These are phyloP conservation scores for Dromius quadrimaculatus DNA, from an alignment of 2,888 invertebrate species.

Conservation along the genomic window DNA sequence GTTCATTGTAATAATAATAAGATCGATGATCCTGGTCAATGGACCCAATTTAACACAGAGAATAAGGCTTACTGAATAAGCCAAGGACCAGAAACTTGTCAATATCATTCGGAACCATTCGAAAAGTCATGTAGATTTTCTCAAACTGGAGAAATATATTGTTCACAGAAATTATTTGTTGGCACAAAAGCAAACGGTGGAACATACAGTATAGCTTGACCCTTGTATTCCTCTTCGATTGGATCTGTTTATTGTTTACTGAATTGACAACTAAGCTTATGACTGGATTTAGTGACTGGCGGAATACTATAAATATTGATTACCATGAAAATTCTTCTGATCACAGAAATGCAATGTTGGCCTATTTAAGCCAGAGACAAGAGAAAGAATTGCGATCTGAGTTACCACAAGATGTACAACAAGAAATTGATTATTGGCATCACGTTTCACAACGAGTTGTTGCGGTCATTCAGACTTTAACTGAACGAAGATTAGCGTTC, in stretches of 20 bases:
- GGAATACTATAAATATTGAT: conserved; percentile 42
- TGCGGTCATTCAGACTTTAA: conserved; percentile 56
- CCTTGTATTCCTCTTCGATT: conserved; percentile 46
- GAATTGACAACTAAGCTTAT: conserved; percentile 39
- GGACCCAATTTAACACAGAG: no score
- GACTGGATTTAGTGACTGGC: conserved; percentile 53
- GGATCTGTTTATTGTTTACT: conserved; percentile 48
- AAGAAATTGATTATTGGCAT: conserved; percentile 57
- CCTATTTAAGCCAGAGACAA: background rate
- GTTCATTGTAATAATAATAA: no score
- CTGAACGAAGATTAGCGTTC: conserved; percentile 57
- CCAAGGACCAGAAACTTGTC: background rate
- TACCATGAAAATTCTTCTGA: background rate
- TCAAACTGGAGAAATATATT: background rate
- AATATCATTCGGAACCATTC: background rate
- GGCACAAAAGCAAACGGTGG: conserved; percentile 51
- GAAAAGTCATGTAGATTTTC: background rate
- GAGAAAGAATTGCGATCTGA: background rate
- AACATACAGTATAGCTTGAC: conserved; percentile 47
- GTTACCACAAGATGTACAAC: background rate
- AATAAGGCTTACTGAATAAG: background rate
- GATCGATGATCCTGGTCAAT: no score
- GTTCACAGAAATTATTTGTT: conserved; percentile 28
- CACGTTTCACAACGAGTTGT: conserved; percentile 58
- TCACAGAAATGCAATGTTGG: background rate